These are phyloP conservation scores for Prunella himalayana DNA, from an alignment of 2,113 vertebrate species.

Conservation along the genomic window DNA sequence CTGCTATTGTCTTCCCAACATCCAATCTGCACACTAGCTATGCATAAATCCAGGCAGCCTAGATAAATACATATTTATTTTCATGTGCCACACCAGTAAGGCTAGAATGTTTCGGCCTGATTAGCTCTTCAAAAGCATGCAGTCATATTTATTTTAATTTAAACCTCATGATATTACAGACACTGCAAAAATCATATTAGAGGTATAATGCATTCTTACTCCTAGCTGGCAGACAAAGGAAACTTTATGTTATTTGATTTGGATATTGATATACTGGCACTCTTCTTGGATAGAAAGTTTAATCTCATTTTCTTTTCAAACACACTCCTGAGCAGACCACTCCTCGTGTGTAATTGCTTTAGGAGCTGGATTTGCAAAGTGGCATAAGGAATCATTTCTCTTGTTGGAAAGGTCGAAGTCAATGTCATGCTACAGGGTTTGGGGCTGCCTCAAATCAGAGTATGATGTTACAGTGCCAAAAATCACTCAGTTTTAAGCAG, in stretches of 20 bases:
- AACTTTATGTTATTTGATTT: conserved; percentile 56
- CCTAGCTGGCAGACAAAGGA: background rate
- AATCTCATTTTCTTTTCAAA: conserved; percentile 52
- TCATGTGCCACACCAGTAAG: background rate
- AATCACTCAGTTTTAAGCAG: background rate
- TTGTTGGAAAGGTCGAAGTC: background rate
- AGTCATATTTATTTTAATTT: conserved; percentile 54
- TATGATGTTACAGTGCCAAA: background rate
- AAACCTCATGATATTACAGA: conserved; percentile 24
- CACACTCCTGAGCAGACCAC: background rate
- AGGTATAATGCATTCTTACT: conserved; percentile 18
- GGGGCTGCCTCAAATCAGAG: background rate
- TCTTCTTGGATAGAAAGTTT: background rate
- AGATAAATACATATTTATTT: conserved; percentile 12
- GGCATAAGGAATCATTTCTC: background rate
- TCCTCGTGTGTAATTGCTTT: background rate
- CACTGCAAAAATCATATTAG: conserved; percentile 28
- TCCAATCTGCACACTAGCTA: background rate
- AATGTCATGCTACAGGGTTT: background rate
- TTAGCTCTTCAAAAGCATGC: conserved; percentile 22
- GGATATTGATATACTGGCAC: conserved; percentile 30
- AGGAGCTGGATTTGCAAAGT: background rate
- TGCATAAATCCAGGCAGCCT: background rate
- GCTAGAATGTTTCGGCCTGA: background rate
- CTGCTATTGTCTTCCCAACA: background rate